Evolutionary conservation across 1,140 invertebrate species (phyloP), one percentile per base, ranked within the genome.

Genomic region (Rhizoglyphus robini): DNA sequence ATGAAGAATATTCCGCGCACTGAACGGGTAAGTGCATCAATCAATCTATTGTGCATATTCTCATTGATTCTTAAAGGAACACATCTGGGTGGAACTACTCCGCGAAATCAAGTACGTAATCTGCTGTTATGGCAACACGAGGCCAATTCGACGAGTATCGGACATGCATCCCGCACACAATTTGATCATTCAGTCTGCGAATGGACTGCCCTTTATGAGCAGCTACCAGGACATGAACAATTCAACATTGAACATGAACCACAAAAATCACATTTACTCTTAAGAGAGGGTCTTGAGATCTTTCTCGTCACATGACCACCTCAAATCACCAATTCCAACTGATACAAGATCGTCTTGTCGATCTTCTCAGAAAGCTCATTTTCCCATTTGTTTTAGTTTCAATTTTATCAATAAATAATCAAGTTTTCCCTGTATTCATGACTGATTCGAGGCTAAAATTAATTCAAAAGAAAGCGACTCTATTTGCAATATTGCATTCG

Each of bases 121-220:
- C 0, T 83, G 83, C 70, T 89, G 86, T 69, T 84, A 82, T 30
- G 85, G 84, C 0, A 84, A 84, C 30, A 84, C 83, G 1, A 90
- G 88, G 65, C 78, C 65, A 2, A 57, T 71, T 51, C 59, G 68
- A 27, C 68, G 67, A 36, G 54, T 29, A 2, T 65, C 8, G 13
- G 66, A 66, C 3, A 63, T 64, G 27, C 30, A 58, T 15, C 59
- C 65, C 3, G 57, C 54, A 18, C 68, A n/a, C 8, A 38, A 27
- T 59, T 11, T 67, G 20, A 57, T 65, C 8, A 65, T 57, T 27
- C 62, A 66, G 27, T 60, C 68, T n/a, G 69, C 67, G 25, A 71
- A 71, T 61, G 70, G 70, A 5, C 36, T 71, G 13, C 70, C 70
- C 25, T 71, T 69, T 59, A 71, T 71, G 70, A 68, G 63, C n/a